A percentile compares a stretch with the other conserved stretches of the same genome.
Evolutionary conservation across 2,888 invertebrate species (phyloP).

Genomic region (Ptychoptera albimana): DNA sequence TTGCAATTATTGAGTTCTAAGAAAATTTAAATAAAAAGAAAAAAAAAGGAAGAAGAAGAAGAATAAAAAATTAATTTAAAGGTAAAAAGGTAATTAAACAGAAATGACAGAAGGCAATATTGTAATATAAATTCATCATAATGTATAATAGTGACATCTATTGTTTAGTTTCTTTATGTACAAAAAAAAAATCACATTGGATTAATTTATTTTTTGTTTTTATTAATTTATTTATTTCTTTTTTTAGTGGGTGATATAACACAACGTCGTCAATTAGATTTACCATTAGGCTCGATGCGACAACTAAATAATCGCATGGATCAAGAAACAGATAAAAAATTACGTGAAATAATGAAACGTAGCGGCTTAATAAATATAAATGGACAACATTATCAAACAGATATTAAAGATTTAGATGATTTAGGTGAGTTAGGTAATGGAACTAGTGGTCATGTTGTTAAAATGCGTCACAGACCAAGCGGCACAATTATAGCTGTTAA

Average conservation of each 20-base stretch:
- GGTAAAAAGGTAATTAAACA: too few species aligned
- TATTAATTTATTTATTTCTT: too few species aligned
- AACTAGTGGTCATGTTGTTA: slow-evolving; percentile 94
- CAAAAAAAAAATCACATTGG: too few species aligned
- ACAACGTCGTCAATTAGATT: slow-evolving; percentile 36
- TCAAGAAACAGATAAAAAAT: slow-evolving; percentile 63
- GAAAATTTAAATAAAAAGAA: too few species aligned
- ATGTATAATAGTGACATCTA: too few species aligned
- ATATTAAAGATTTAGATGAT: slow-evolving; percentile 68
- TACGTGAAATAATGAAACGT: slow-evolving; percentile 85
- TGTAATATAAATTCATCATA: too few species aligned
- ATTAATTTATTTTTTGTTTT: too few species aligned
- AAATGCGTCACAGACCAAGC: slow-evolving; percentile 83
- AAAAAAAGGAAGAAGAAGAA: too few species aligned
- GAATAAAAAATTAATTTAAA: too few species aligned
- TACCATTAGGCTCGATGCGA: slow-evolving; percentile 43
- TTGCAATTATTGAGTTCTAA: too few species aligned
- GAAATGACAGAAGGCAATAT: too few species aligned
- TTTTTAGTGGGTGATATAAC: slow-evolving; percentile 28
- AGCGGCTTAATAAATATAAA: slow-evolving; percentile 79
- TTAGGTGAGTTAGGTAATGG: slow-evolving; percentile 84
- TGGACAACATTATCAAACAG: slow-evolving; percentile 60
- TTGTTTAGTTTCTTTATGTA: too few species aligned
- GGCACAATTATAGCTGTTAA: slow-evolving; percentile 85
- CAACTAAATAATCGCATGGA: slow-evolving; percentile 32